Base-by-base conservation (phyloP, 2,888 invertebrate species). In the Hypsopygia costalis region DNA sequence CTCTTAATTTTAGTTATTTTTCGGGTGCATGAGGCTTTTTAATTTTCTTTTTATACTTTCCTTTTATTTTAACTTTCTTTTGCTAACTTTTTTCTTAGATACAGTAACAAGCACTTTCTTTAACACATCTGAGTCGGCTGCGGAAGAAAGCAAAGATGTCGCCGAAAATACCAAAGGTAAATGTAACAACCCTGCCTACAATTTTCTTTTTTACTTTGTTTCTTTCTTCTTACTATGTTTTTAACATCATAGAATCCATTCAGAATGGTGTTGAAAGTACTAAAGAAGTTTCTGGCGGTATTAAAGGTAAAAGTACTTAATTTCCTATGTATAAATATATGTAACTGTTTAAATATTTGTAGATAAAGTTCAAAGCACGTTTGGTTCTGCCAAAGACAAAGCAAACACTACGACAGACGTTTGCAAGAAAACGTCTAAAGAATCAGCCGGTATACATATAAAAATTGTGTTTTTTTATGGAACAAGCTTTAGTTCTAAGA, bases 31-130 rank as follows among this genome's bases (percentile, higher is more conserved):
- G 68, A 30, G 57, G 62, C 55, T 52, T 46, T 45, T n/a, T n/a
- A n/a, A n/a, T n/a, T n/a, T 52, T 47, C 46, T 42, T 27, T 46
- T 38, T 51, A 42, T 43, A 3, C 44, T 47, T 54, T 54, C 50
- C 30, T 55, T 41, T 49, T 51, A 53, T 55, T 49, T 43, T 55
- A 49, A 52, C 43, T 37, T 55, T 52, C 43, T 54, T 53, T 46
- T 51, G 55, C 67, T 67, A 66, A 59, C 60, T 58, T 49, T 62
- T 62, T 62, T 52, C 56, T 51, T 73, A 77, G 75, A 76, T 61
- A 62, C 68, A 46, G 49, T 76, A 67, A 62, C 63, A 58, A 63
- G 63, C 47, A 55, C 58, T 46, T 37, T 71, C 36, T 62, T 56
- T 59, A 61, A 54, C 45, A 47, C 55, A 27, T 42, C 58, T 45